Base-by-base conservation (phyloP, 2,888 invertebrate genomes). In the Meliscaeva auricollis region DNA sequence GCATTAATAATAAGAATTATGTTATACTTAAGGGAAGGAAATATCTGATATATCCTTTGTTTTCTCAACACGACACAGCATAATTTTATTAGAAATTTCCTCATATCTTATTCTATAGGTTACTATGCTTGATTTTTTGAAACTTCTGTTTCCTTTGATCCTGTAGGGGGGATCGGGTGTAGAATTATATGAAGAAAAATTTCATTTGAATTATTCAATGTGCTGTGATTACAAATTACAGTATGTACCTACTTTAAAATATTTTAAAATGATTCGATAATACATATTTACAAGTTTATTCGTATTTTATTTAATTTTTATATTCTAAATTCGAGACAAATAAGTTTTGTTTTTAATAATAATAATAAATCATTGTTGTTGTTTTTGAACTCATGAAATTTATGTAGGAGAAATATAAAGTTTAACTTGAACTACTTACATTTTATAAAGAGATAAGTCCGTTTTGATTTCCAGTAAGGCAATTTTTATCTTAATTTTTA, bases 401-500 rank as follows among this genome's bases (percentile, higher is more conserved):
- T 46, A 56, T 8, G 56, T 58, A 58, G 38, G 35, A 58, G 20
- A 58, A 58, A 20, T 38, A 58, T 58, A 7, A 15, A 44, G 26
- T 73, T 69, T 22, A 66, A 80, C 58, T 56, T 60, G 54, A 70
- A 74, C 60, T 72, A 76, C 80, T 84, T 76, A 84, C 22, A 72
- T 76, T 72, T 72, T 68, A 60, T 76, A 70, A 80, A 75, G 9
- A 38, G 38, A 38, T 81, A 66, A 84, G 84, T 84, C 84, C 75
- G 80, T 84, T 84, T 80, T 84, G 80, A 84, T 84, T 84, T 58
- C 80, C 80, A 80, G 75, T 84, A 84, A 84, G 84, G 84, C 84
- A 80, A 35, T 68, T 62, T 48, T 76, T 52, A 6, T 58, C 26
- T 60, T 64, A 48, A 56, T 64, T 72, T 48, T 38, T 38, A 38